phyloP scores from a whole-genome alignment of 2,888 invertebrate species.

The Cremastinae sp. region DNA sequence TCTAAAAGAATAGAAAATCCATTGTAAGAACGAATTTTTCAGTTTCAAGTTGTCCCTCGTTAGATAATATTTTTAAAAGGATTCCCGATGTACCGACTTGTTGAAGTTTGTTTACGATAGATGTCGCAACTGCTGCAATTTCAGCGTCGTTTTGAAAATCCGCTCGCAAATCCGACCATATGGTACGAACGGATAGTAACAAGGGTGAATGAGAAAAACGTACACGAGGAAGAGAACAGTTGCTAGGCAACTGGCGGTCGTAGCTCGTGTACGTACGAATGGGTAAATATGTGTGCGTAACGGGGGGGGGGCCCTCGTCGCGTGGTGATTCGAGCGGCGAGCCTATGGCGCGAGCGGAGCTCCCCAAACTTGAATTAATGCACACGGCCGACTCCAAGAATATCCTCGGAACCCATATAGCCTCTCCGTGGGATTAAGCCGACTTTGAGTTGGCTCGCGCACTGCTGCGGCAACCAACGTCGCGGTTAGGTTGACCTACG shows the following conservation, averaged over 20 bases:
- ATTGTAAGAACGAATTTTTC: too few species aligned
- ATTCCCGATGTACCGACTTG: too few species aligned
- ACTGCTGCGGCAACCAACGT: conserved; percentile 68
- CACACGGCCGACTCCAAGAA: conserved; percentile 73
- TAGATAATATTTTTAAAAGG: too few species aligned
- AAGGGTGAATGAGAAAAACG: not conserved
- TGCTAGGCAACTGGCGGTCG: conserved; percentile 74
- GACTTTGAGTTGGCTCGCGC: conserved; percentile 64
- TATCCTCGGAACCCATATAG: conserved; percentile 69
- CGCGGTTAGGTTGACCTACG: conserved; percentile 65
- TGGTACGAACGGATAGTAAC: conserved; percentile 4
- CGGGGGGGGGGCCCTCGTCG: not conserved
- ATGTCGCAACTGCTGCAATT: not conserved
- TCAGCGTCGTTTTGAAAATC: conserved; percentile 10
- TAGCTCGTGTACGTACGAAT: conserved; percentile 4
- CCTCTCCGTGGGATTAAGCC: conserved; percentile 64
- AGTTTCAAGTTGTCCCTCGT: too few species aligned
- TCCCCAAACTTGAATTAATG: conserved; percentile 75
- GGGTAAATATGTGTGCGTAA: not conserved
- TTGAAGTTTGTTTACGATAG: not conserved
- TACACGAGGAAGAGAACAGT: conserved; percentile 61
- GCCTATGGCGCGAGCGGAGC: conserved; percentile 62
- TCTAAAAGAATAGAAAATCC: too few species aligned
- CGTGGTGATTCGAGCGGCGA: conserved; percentile 32
- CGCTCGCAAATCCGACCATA: conserved; percentile 16